Conservation (phyloP, 2,113 vertebrate species). For the Syngnathus floridae region DNA sequence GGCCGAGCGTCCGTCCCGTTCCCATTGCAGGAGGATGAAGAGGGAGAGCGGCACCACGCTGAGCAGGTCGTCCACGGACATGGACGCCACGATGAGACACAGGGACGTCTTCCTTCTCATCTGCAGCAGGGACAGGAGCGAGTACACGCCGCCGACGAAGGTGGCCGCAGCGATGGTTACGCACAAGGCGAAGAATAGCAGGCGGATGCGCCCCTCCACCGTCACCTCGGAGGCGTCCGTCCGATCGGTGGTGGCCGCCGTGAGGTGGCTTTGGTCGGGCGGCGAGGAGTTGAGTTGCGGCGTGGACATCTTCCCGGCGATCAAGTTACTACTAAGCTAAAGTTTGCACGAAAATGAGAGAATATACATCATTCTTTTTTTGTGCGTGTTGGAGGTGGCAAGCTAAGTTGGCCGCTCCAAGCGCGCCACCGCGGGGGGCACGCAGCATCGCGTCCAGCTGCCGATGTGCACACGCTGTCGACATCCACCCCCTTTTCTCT, state of each 20-base stretch:
- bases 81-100: constrained; percentile 82
- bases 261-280: constrained; percentile 73
- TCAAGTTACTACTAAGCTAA: constrained; percentile 34
- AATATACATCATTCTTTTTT: neutral
- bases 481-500: constrained; percentile 39
- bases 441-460: constrained; percentile 34
- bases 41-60: constrained; percentile 78
- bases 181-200: constrained; percentile 79
- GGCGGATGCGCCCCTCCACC: constrained; percentile 61
- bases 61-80: constrained; percentile 87
- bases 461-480: constrained; percentile 54
- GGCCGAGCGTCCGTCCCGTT: constrained; percentile 47
- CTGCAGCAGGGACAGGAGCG: constrained; percentile 75
- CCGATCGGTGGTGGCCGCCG: constrained; percentile 51
- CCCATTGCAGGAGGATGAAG: constrained; percentile 83
- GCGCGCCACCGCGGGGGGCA: constrained; percentile 23
- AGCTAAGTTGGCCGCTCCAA: constrained; percentile 26
- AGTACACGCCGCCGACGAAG: constrained; percentile 80
- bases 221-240: constrained; percentile 52
- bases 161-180: constrained; percentile 71
- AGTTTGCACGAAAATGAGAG: constrained; percentile 25
- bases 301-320: constrained; percentile 59
- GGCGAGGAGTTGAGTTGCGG: constrained; percentile 49
- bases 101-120: constrained; percentile 75
- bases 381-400: neutral